Percentiles rank a stretch among this genome's conserved stretches.
Evolutionary conservation across 2,797 vertebrate genomes (phyloP).

Genomic region (Microtus californicus): DNA sequence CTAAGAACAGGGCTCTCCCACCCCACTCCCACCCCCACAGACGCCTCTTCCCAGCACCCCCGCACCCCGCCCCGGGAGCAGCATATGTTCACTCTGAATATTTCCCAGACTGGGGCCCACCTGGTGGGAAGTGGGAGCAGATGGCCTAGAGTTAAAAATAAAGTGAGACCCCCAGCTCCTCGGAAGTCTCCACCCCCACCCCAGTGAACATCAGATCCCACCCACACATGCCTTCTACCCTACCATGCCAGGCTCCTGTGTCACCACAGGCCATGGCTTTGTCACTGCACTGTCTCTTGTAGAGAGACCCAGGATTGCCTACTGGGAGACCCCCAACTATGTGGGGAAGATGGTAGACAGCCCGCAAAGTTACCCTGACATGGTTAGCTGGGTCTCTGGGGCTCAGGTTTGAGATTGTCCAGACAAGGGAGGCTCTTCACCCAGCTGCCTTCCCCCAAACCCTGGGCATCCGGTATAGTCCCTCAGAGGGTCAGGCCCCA

Average conservation of each 20-base stretch:
- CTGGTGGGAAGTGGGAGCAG: constrained; percentile 45
- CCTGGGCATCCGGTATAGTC: too few relatives aligned
- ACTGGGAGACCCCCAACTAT: not conserved
- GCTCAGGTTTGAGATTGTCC: accelerated
- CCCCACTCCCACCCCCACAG: not conserved
- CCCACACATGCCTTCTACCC: accelerated
- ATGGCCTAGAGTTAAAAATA: constrained; percentile 68
- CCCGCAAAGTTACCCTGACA: accelerated
- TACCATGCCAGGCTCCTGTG: not conserved
- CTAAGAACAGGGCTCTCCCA: not conserved
- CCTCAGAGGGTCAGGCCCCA: not conserved
- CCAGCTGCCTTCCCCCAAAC: not conserved
- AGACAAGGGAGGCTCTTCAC: not conserved
- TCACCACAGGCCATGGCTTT: accelerated
- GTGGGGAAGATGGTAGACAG: accelerated
- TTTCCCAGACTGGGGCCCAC: constrained; percentile 32
- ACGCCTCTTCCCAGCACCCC: not conserved
- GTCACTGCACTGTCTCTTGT: not conserved
- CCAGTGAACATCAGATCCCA: not conserved
- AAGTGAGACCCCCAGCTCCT: not conserved
- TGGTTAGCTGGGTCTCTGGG: not conserved
- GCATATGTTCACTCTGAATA: constrained; percentile 18
- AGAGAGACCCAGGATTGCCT: not conserved
- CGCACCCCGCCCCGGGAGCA: not conserved
- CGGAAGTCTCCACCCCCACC: not conserved